Conservation (phyloP, 2,797 vertebrate genomes). For the Toxotes lorentzi region DNA sequence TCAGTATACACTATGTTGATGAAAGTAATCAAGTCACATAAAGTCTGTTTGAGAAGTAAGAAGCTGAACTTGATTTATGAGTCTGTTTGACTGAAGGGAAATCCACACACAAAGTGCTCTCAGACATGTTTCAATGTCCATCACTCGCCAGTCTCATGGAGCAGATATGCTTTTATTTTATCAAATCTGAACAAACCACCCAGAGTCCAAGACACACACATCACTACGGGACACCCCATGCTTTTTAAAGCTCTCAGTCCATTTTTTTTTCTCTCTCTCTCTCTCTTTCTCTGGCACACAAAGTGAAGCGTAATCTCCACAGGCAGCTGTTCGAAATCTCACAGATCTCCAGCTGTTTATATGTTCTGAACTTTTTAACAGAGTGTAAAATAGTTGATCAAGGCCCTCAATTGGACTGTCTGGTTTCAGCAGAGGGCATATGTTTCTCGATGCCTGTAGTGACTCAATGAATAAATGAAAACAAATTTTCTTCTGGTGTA, state of each 20-base stretch:
- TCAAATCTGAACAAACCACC: background rate
- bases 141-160: background rate
- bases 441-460: background rate
- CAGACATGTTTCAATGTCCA: background rate
- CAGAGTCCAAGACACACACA: background rate
- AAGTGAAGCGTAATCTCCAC: background rate
- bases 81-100: background rate
- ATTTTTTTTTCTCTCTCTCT: background rate
- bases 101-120: background rate
- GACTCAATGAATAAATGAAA: background rate
- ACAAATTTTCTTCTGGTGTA: background rate
- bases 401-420: background rate
- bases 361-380: background rate
- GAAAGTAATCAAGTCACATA: background rate
- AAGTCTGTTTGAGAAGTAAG: background rate
- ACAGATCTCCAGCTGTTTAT: conserved; percentile 3
- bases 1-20: background rate
- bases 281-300: background rate
- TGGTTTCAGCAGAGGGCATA: background rate
- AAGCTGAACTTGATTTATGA: background rate
- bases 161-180: background rate
- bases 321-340: conserved; percentile 13
- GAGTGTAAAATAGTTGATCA: conserved; percentile 10
- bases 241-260: background rate
- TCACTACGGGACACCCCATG: background rate